A percentile compares a stretch with the other conserved stretches of the same genome.
phyloP scores from a whole-genome alignment of 2,888 invertebrate genomes.

The Pristionchus maxplancki region DNA sequence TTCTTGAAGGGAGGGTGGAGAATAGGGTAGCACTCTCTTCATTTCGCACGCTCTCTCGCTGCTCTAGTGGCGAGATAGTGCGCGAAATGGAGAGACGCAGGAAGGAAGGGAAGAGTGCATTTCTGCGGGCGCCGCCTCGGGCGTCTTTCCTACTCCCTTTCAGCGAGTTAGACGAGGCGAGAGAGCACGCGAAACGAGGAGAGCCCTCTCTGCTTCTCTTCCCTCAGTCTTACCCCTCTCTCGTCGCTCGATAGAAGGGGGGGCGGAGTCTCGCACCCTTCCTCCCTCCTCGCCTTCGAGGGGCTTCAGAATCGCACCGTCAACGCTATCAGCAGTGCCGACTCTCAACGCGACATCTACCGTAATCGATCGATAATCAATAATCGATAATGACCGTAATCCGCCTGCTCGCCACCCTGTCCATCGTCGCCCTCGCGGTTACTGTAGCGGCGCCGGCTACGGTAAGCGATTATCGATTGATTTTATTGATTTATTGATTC shows the following conservation, averaged over 20 bases:
- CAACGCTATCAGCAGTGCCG: background rate
- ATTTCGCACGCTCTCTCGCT: no score
- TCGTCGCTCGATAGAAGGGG: constrained; percentile 9
- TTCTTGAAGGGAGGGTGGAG: background rate
- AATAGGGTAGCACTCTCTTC: background rate
- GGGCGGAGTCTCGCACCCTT: constrained; percentile 40
- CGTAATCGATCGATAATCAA: constrained; percentile 12
- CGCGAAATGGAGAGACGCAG: no score
- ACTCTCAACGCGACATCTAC: constrained; percentile 9
- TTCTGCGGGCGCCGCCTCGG: no score
- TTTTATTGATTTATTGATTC: background rate
- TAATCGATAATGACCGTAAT: constrained; percentile 31
- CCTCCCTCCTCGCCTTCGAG: background rate
- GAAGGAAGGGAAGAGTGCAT: no score
- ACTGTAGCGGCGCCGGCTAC: constrained; percentile 47
- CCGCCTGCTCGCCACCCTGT: constrained; percentile 35
- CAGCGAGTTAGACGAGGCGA: no score
- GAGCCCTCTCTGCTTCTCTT: no score
- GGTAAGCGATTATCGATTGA: no score
- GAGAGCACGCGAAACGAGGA: no score
- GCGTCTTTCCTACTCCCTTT: no score
- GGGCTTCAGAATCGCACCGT: constrained; percentile 44
- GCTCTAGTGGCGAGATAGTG: no score
- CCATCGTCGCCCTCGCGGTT: constrained; percentile 45
- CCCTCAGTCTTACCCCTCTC: no score